phyloP scores from a whole-genome alignment of 2,888 invertebrate species.

The Acrobasis consociella region DNA sequence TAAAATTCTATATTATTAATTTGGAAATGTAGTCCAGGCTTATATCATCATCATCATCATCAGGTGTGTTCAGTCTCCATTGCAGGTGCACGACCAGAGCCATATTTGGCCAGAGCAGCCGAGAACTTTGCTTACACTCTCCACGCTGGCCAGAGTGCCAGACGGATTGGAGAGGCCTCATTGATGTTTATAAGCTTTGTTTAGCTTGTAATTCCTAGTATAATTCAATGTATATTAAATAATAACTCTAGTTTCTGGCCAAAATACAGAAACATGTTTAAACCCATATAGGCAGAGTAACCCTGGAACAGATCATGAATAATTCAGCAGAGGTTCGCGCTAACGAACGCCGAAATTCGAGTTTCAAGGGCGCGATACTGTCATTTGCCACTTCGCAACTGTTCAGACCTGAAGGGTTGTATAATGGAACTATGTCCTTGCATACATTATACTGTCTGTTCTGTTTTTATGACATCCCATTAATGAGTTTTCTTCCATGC shows the following conservation, averaged over 20 bases:
- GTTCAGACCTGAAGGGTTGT: constrained; percentile 2
- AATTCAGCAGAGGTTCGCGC: constrained; percentile 52
- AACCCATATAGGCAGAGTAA: background rate
- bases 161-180: too few species aligned
- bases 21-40: too few species aligned
- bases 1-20: too few species aligned
- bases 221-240: background rate
- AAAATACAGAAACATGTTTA: background rate
- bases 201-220: too few species aligned
- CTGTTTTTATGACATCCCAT: background rate
- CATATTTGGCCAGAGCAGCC: too few species aligned
- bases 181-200: too few species aligned
- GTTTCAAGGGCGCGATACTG: constrained; percentile 48
- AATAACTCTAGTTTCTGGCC: background rate
- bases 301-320: background rate
- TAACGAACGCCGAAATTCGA: constrained; percentile 53
- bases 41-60: too few species aligned
- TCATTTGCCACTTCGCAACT: constrained; percentile 12
- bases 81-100: too few species aligned
- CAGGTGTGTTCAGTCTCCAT: too few species aligned
- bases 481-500: background rate
- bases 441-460: background rate
- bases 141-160: too few species aligned
- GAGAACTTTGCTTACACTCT: too few species aligned
- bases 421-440: constrained; percentile 2